These are phyloP conservation scores for Zonotrichia leucophrys DNA, from an alignment of 2,113 vertebrate genomes.

Conservation along the genomic window DNA sequence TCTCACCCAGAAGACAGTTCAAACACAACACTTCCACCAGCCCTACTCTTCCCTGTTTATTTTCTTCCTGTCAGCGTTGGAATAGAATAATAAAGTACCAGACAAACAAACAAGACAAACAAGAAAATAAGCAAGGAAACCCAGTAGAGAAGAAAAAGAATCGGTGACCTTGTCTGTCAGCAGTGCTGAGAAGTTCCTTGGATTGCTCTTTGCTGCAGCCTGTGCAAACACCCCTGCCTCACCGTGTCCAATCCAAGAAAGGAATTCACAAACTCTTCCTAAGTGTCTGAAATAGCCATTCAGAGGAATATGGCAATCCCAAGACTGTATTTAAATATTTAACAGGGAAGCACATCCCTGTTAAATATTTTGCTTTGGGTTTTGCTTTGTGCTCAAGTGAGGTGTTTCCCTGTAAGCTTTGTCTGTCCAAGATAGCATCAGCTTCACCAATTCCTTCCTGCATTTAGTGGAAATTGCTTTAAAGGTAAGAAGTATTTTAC, in stretches of 20 bases:
- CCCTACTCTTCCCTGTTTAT: constrained; percentile 38
- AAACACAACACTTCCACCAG: constrained; percentile 32
- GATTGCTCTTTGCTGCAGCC: background rate
- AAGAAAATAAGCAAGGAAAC: constrained; percentile 15
- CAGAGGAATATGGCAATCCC: background rate
- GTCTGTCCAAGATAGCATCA: background rate
- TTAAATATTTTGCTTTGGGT: too few relatives aligned
- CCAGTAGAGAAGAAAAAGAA: background rate
- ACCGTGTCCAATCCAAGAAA: accelerated
- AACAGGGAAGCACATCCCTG: background rate
- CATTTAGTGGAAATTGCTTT: background rate
- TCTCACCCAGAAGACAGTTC: constrained; percentile 16
- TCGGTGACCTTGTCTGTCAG: background rate
- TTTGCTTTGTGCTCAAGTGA: background rate
- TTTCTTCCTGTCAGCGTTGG: constrained; percentile 53
- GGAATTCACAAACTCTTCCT: background rate
- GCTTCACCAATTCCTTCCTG: background rate
- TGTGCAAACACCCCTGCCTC: background rate
- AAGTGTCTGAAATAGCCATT: background rate
- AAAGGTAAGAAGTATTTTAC: background rate
- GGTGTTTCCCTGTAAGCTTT: background rate
- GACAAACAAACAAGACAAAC: background rate
- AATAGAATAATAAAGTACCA: constrained; percentile 29
- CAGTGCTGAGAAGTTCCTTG: background rate
- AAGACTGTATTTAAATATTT: background rate